Evolutionary conservation across 2,113 vertebrate genomes (phyloP), one percentile per base, ranked within the genome.

Genomic region (Hippocampus comes): DNA sequence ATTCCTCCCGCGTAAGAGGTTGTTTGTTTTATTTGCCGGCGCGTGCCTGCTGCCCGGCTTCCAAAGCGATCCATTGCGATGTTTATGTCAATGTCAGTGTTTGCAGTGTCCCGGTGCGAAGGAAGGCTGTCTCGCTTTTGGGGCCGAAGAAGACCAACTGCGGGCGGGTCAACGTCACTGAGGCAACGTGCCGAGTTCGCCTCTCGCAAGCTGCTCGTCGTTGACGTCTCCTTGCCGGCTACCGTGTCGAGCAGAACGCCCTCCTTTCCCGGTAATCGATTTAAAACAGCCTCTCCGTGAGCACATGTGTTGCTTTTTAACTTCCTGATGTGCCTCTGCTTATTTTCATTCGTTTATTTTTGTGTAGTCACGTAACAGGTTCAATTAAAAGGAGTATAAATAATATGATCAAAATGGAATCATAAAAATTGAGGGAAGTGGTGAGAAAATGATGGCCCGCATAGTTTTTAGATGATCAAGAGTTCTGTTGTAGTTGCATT

Each of bases 21-120:
- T 89, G 84, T 90, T 89, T 90, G 87, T 91, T 88, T 90, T 82
- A 85, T 82, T 85, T 84, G 68, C 72, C 84, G 83, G 84, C 75
- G 80, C 81, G 82, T 82, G 82, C 90, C 81, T 71, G 77, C 72
- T 53, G 82, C 68, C 64, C 73, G 64, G 21, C 59, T 75, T 72
- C 82, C 74, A 68, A 2, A 53, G 67, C 60, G 72, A 83, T 76
- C 67, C 79, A 78, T 68, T 89, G 27, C 91, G 80, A 84, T 91
- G 90, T 79, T 90, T 90, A 75, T 38, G 78, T 73, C 85, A 76
- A 88, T 83, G 77, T 87, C 71, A 61, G 57, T 91, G 88, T 91
- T 90, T 90, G 86, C 71, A 79, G 80, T 89, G 89, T 90, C 86
- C 78, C 84, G 86, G 46, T 86, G 89, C 76, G 77, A 70, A 87